Evolutionary conservation across 2,113 vertebrate species (phyloP), one percentile per base, ranked within the genome.

Genomic region (Solea senegalensis): DNA sequence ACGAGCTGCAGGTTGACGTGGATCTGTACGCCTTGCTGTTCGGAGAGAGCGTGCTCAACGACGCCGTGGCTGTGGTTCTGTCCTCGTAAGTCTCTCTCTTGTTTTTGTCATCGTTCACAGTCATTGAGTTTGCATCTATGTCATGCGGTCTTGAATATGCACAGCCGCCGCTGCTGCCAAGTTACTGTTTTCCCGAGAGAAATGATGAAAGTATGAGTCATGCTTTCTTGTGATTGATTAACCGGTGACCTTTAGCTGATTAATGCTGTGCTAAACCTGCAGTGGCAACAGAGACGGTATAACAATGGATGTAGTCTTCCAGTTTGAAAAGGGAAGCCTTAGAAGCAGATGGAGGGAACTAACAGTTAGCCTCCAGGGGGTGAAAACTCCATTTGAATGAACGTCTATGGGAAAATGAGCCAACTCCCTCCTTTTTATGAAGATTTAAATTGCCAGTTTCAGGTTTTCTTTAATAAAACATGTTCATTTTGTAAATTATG

Each of bases 21-120:
- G 97, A 99, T 85, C 95, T 99, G 43, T 99, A 99, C 15, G 98
- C 98, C 0, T 89, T 99, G 76, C 95, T 99, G 69, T 99, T 99
- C 88, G 98, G 98, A 8, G 98, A 99, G 84, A 99, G 97, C 8
- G 98, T 99, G 62, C 96, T 99, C 76, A 99, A 99, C 12, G 98
- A 99, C 76, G 98, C 98, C 0, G 97, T 99, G 78, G 97, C 98
- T 72, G 94, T 99, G 75, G 95, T 99, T 56, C 92, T 99, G 21
- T 98, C 97, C 88, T 99, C 97, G 97, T 99, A 95, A 99, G 98
- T 97, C 26, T 54, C 9, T 9, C 26, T 21, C 21, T 21, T 48
- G 28, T 34, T 27, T n/a, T 28, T 26, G 5, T 11, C 12, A 5
- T 53, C 28, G 8, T 15, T 14, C 11, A 41, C 26, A 15, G 28